phyloP scores from a whole-genome alignment of 2,797 vertebrate species.

The Schizopygopsis malacanthus region DNA sequence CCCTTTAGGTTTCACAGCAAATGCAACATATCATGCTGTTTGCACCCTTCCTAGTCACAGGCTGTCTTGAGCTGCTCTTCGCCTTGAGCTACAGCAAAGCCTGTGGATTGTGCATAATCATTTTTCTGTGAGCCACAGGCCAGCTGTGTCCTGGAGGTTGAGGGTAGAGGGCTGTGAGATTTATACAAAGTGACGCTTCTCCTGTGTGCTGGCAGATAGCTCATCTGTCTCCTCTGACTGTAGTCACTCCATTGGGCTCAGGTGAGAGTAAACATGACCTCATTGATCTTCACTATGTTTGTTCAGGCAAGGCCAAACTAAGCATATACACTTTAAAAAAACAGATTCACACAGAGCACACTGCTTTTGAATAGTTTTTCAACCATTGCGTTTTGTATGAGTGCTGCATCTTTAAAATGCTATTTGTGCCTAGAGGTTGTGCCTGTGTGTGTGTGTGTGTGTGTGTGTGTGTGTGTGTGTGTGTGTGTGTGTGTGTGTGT shows the following conservation, averaged over 20 bases:
- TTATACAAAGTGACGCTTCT: conserved; percentile 50
- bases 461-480: no score
- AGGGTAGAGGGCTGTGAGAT: conserved; percentile 32
- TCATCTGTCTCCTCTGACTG: conserved; percentile 39
- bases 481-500: no score
- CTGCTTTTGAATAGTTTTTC: neutral
- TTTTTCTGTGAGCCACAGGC: conserved; percentile 29
- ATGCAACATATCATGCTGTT: conserved; percentile 31
- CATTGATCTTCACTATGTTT: conserved; percentile 7
- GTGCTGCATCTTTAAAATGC: neutral
- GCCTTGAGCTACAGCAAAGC: conserved; percentile 9
- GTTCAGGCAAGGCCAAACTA: neutral
- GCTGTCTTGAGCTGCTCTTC: neutral
- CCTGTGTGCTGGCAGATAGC: conserved; percentile 27
- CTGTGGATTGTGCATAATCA: conserved; percentile 24
- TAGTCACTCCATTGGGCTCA: conserved; percentile 39
- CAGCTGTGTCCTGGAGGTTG: conserved; percentile 35
- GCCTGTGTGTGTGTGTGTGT: no score
- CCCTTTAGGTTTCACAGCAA: conserved; percentile 21
- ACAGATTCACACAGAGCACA: no score
- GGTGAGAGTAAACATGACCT: conserved; percentile 38
- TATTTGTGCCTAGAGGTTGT: neutral
- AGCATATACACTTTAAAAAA: neutral
- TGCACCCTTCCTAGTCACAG: conserved; percentile 2
- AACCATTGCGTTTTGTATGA: neutral